phyloP scores from a whole-genome alignment of 1,140 invertebrate species.

The Drosophila watanabei region DNA sequence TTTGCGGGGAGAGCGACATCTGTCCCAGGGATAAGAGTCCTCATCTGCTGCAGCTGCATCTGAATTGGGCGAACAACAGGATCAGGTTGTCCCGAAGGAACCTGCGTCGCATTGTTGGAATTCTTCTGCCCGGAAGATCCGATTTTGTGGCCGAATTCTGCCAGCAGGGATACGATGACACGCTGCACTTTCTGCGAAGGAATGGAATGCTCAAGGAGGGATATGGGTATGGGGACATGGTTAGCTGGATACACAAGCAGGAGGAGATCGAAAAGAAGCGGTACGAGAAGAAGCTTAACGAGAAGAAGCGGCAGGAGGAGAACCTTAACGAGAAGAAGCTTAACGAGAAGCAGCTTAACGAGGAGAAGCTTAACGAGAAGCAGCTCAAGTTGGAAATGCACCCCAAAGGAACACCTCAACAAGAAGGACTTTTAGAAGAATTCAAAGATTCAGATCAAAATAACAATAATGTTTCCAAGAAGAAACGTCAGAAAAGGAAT shows the following conservation, averaged over 20 bases:
- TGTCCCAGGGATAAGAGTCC: slow-evolving; percentile 96
- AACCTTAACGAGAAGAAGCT: slow-evolving; percentile 86
- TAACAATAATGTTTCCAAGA: background rate
- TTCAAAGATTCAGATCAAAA: background rate
- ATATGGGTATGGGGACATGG: slow-evolving; percentile 74
- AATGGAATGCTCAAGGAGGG: slow-evolving; percentile 94
- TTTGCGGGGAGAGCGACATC: slow-evolving; percentile 99
- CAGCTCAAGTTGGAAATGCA: background rate
- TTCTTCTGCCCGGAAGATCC: slow-evolving; percentile 96
- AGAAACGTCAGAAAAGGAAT: background rate
- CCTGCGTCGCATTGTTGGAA: slow-evolving; percentile 94
- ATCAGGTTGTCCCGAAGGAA: slow-evolving; percentile 97
- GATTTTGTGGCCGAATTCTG: slow-evolving; percentile 97
- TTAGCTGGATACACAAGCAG: slow-evolving; percentile 24
- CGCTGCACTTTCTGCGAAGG: slow-evolving; percentile 94
- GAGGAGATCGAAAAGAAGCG: slow-evolving; percentile 87
- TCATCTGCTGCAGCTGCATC: slow-evolving; percentile 92
- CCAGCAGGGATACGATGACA: slow-evolving; percentile 98
- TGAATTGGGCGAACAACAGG: slow-evolving; percentile 95
- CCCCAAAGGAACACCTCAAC: background rate
- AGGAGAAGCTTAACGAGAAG: slow-evolving; percentile 83
- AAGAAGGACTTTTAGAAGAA: background rate
- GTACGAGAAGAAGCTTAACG: slow-evolving; percentile 85
- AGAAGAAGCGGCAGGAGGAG: background rate
- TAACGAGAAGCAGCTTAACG: background rate